Conservation (phyloP, 2,888 invertebrate genomes). For the Argyra leucocephala region DNA sequence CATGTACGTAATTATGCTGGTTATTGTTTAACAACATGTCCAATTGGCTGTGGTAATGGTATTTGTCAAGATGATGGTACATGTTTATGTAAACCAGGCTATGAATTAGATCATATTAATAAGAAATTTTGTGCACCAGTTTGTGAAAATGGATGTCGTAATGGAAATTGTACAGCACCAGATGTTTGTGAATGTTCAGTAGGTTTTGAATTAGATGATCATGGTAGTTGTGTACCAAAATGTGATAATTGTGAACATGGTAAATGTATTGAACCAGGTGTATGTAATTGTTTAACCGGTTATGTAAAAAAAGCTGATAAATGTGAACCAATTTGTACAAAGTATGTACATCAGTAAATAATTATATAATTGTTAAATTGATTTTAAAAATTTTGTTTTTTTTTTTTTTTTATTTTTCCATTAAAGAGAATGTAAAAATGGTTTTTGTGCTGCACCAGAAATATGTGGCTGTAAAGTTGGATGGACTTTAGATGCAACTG, state of each 20-base stretch:
- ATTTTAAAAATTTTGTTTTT: background rate
- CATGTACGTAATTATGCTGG: conserved; percentile 35
- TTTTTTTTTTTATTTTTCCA: background rate
- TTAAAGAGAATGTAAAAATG: conserved; percentile 30
- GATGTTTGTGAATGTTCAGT: conserved; percentile 37
- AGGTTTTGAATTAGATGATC: conserved; percentile 34
- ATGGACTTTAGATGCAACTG: conserved; percentile 32
- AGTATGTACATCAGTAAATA: conserved; percentile 28
- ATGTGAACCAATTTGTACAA: conserved; percentile 38
- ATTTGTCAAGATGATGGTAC: conserved; percentile 51
- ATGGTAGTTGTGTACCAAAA: conserved; percentile 35
- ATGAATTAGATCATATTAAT: conserved; percentile 34
- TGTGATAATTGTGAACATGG: conserved; percentile 45
- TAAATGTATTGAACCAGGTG: conserved; percentile 51
- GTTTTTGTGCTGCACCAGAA: conserved; percentile 34
- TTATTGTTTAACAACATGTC: conserved; percentile 57
- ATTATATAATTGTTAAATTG: background rate
- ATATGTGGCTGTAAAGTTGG: conserved; percentile 30
- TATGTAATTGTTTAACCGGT: conserved; percentile 52
- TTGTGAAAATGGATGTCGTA: conserved; percentile 37
- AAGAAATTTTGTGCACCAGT: conserved; percentile 37
- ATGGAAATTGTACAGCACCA: conserved; percentile 46
- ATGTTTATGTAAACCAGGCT: conserved; percentile 51
- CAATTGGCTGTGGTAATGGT: conserved; percentile 59
- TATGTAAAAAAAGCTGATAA: conserved; percentile 37